Evolutionary conservation across 2,797 vertebrate genomes (phyloP).

Genomic region (Galago senegalensis): DNA sequence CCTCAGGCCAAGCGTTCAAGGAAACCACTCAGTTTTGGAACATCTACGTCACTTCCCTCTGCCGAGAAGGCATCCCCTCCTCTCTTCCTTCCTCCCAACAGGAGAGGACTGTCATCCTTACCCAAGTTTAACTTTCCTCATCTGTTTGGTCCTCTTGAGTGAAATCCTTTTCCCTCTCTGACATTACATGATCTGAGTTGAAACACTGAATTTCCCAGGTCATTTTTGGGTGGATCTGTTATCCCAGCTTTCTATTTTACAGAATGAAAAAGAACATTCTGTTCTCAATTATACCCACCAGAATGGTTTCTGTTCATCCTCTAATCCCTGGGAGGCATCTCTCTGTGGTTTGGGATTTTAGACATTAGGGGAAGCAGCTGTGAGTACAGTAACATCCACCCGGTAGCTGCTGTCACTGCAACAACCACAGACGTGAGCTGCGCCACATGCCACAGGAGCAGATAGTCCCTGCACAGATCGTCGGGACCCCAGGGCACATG

Average conservation of each 20-base stretch:
- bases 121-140: neutral
- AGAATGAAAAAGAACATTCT: neutral
- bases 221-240: neutral
- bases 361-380: neutral
- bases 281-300: neutral
- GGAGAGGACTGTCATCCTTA: neutral
- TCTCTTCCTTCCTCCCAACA: neutral
- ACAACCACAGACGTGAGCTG: neutral
- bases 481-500: neutral
- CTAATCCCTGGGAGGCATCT: neutral
- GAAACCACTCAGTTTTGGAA: neutral
- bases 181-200: neutral
- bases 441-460: accelerated
- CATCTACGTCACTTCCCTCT: neutral
- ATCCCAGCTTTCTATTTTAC: neutral
- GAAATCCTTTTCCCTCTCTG: neutral
- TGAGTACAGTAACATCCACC: neutral
- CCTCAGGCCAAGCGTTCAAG: neutral
- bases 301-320: neutral
- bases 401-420: accelerated
- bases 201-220: neutral
- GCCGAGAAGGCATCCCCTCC: neutral
- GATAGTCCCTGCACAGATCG: neutral
- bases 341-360: conserved; percentile 6
- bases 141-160: neutral